Evolutionary conservation across 2,797 vertebrate genomes (phyloP).

Genomic region (Parauchenoglanis punctatus): DNA sequence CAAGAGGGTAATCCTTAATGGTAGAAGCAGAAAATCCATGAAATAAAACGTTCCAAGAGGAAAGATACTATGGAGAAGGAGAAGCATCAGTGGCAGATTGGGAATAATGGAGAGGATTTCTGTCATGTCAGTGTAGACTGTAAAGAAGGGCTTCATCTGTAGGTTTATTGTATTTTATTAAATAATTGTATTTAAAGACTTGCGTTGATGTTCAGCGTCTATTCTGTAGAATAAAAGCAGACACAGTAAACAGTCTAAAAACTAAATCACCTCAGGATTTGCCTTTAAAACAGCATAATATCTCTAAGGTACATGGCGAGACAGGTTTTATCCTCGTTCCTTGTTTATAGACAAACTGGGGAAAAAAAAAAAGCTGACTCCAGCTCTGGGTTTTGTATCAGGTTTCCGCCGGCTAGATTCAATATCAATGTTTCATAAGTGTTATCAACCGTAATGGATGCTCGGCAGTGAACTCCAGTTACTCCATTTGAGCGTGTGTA

Average conservation of each 20-base stretch:
- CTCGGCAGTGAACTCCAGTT: neutral
- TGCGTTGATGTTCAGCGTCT: neutral
- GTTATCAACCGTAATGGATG: slow-evolving; percentile 28
- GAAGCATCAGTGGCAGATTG: slow-evolving; percentile 5
- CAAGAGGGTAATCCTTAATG: slow-evolving; percentile 75
- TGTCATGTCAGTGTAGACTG: neutral
- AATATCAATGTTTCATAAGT: neutral
- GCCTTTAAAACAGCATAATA: neutral
- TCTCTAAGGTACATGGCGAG: neutral
- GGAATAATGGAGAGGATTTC: neutral
- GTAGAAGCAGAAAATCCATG: slow-evolving; percentile 78
- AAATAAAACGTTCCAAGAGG: slow-evolving; percentile 72
- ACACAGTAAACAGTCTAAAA: neutral
- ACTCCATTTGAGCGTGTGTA: neutral
- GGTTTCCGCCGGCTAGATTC: neutral
- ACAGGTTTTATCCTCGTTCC: slow-evolving; percentile 2
- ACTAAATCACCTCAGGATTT: neutral
- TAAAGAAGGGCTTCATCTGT: neutral
- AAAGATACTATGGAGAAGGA: slow-evolving; percentile 58
- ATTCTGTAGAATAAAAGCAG: neutral
- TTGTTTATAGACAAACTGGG: neutral
- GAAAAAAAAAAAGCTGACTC: neutral
- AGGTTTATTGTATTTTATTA: neutral
- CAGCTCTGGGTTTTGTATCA: neutral
- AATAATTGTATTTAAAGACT: neutral